Evolutionary conservation across 2,797 vertebrate species (phyloP).

Genomic region (Gallirallus australis): DNA sequence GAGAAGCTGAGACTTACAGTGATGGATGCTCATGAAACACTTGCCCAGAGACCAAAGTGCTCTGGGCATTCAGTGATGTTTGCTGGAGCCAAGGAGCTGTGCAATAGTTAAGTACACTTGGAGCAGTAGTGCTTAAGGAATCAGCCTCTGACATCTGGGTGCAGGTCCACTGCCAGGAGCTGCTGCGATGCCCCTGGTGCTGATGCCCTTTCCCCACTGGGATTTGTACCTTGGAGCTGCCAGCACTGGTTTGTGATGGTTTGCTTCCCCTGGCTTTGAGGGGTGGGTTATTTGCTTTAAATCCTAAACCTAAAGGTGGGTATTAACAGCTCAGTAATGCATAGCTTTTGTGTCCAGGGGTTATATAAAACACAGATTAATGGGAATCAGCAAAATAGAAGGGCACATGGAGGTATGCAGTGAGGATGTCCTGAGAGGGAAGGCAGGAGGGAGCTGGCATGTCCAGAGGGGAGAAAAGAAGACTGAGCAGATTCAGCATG

Average conservation of each 20-base stretch:
- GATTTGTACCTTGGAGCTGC: neutral
- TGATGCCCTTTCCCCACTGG: neutral
- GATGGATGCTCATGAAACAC: neutral
- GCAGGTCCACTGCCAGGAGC: neutral
- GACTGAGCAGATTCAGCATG: neutral
- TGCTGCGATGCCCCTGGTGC: neutral
- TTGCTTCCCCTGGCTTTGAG: neutral
- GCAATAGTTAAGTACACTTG: neutral
- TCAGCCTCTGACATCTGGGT: neutral
- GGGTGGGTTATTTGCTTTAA: neutral
- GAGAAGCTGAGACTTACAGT: neutral
- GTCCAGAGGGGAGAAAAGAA: neutral
- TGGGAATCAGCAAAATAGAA: constrained; percentile 11
- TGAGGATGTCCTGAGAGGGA: neutral
- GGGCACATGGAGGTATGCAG: neutral
- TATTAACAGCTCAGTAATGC: neutral
- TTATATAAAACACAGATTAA: constrained; percentile 58
- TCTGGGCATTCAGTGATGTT: neutral
- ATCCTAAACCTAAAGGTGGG: neutral
- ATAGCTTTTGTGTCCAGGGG: neutral
- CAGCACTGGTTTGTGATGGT: neutral
- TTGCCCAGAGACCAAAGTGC: neutral
- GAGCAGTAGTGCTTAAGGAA: neutral
- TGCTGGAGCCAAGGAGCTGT: neutral
- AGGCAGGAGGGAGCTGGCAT: neutral